Percentiles rank a stretch among this genome's conserved stretches.
Evolutionary conservation across 2,888 invertebrate species (phyloP).

Genomic region (Caenorhabditis becei): DNA sequence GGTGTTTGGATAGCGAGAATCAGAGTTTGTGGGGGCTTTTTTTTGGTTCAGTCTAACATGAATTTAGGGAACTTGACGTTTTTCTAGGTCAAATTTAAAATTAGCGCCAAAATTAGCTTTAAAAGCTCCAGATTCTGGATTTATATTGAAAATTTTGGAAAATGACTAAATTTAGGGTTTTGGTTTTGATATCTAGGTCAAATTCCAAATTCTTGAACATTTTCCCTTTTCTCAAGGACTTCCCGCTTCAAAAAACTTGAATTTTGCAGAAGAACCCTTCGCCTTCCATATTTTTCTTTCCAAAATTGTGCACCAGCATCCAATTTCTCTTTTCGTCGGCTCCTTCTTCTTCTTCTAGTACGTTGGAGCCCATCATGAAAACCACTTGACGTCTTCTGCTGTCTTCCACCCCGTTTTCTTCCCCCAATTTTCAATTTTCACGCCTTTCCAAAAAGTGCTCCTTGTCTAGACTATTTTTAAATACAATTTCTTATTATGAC

Average conservation of each 20-base stretch:
- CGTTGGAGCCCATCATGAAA: background rate
- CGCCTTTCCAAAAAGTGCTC: background rate
- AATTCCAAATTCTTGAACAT: background rate
- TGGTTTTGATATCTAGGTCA: too few species aligned
- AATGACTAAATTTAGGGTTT: too few species aligned
- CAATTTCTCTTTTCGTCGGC: slow-evolving; percentile 5
- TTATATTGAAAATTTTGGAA: too few species aligned
- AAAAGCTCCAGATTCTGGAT: too few species aligned
- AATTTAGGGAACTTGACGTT: too few species aligned
- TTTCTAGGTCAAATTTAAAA: too few species aligned
- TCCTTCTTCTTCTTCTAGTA: background rate
- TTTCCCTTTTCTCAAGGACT: background rate
- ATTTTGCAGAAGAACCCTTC: background rate
- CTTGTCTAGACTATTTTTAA: background rate
- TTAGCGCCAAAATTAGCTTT: too few species aligned
- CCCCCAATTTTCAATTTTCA: slow-evolving; percentile 2
- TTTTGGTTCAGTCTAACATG: too few species aligned
- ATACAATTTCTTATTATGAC: background rate
- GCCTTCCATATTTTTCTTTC: background rate
- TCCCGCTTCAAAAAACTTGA: background rate
- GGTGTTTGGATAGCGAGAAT: too few species aligned
- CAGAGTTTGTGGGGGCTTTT: too few species aligned
- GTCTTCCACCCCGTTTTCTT: background rate
- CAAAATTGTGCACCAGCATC: background rate
- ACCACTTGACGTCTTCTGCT: slow-evolving; percentile 13